Evolutionary conservation across 2,113 vertebrate species (phyloP).

Genomic region (Brienomyrus longianalis): DNA sequence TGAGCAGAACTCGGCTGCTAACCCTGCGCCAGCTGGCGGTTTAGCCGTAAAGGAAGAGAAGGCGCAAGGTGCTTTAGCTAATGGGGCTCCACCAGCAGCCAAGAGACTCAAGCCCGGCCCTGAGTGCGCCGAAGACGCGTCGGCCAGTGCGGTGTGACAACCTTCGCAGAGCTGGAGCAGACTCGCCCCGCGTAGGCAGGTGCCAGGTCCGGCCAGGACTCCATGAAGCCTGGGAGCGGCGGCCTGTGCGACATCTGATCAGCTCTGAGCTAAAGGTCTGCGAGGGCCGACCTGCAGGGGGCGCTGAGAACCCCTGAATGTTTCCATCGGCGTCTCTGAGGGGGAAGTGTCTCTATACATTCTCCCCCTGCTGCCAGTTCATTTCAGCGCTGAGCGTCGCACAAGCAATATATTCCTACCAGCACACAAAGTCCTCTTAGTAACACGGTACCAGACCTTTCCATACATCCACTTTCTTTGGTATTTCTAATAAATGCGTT

Average conservation of each 20-base stretch:
- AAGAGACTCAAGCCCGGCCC: neutral
- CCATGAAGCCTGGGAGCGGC: neutral
- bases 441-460: neutral
- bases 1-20: neutral
- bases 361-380: neutral
- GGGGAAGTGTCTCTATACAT: too few species aligned
- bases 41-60: neutral
- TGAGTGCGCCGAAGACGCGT: neutral
- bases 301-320: neutral
- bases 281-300: neutral
- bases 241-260: neutral
- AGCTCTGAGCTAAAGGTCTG: neutral
- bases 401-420: neutral
- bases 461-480: neutral
- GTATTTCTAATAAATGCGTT: neutral
- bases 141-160: neutral
- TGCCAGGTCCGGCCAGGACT: neutral
- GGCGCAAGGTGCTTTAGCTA: constrained; percentile 31
- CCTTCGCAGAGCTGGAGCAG: neutral
- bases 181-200: neutral
- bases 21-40: neutral
- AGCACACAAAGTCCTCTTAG: neutral
- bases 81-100: constrained; percentile 34
- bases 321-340: neutral
- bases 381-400: neutral